Conservation (phyloP, 2,113 vertebrate species). For the Vireo altiloquus region DNA sequence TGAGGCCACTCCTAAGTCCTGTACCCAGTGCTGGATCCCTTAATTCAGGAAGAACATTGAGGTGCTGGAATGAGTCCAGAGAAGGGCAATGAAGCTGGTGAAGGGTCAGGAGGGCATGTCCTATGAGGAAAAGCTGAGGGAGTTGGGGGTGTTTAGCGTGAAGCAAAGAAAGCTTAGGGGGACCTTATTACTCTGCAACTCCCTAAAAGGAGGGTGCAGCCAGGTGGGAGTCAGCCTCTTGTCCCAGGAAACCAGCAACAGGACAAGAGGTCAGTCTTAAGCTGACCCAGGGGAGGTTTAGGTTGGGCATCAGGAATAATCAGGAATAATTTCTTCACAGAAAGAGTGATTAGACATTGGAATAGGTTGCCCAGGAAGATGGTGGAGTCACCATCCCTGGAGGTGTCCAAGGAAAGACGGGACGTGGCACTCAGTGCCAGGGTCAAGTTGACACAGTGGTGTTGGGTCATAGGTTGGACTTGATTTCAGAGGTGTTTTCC, state of each 20-base stretch:
- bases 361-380: neutral
- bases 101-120: neutral
- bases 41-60: neutral
- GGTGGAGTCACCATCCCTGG: neutral
- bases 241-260: neutral
- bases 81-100: neutral
- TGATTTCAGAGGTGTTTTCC: neutral
- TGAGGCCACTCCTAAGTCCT: neutral
- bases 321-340: neutral
- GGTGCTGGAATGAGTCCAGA: neutral
- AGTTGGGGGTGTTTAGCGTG: neutral
- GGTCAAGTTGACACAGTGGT: accelerated
- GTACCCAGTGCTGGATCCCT: neutral
- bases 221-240: accelerated
- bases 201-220: neutral
- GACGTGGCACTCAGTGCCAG: accelerated
- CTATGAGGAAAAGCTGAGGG: neutral
- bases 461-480: neutral
- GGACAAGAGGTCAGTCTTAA: neutral
- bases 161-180: neutral
- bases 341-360: neutral
- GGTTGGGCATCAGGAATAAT: neutral
- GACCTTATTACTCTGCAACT: neutral
- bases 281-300: neutral
- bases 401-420: neutral